Evolutionary conservation across 2,888 invertebrate genomes (phyloP), one percentile per base, ranked within the genome.

Genomic region (Drosophila mercatorum): DNA sequence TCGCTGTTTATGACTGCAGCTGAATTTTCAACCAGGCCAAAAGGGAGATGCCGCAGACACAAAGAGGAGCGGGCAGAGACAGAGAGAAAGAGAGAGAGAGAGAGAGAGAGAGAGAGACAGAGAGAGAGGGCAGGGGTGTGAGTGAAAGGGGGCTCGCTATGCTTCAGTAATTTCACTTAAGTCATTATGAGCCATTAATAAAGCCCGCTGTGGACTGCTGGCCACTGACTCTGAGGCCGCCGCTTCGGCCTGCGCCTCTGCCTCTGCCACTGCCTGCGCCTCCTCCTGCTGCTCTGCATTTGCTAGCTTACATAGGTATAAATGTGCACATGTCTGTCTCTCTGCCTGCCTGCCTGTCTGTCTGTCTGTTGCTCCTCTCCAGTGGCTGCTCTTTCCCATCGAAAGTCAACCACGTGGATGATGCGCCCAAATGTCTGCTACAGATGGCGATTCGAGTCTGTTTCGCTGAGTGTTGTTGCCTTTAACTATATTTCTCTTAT

Each of bases 101-200:
- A 12, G 38, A 26, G 22, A 22, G 2, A 22, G 22, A 22, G 22
- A 22, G 2, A 22, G 22, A 22, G 22, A 2, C 1, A 22, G 22
- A 22, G 5, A 1, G 28, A 7, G 47, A 40, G 44, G 5, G 5
- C 5, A 7, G 26, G 34, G 17, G 66, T 49, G 57, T n/a, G 10
- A 47, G 47, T 31, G 74, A 58, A 52, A 62, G 59, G 66, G 71
- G 58, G 69, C 65, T 60, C 47, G 81, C 68, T 65, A 80, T 88
- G 91, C 91, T 90, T 91, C 91, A 91, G 91, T 91, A 90, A 91
- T 89, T 91, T 91, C 89, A 91, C 88, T 91, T 87, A 84, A 91
- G 82, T 88, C 87, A 88, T 88, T 88, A 88, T 82, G 87, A 86
- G 83, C 88, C 90, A 86, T 86, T 86, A 86, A 86, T 86, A 86